Evolutionary conservation across 2,797 vertebrate genomes (phyloP).

Genomic region (Pangasius krempfi): DNA sequence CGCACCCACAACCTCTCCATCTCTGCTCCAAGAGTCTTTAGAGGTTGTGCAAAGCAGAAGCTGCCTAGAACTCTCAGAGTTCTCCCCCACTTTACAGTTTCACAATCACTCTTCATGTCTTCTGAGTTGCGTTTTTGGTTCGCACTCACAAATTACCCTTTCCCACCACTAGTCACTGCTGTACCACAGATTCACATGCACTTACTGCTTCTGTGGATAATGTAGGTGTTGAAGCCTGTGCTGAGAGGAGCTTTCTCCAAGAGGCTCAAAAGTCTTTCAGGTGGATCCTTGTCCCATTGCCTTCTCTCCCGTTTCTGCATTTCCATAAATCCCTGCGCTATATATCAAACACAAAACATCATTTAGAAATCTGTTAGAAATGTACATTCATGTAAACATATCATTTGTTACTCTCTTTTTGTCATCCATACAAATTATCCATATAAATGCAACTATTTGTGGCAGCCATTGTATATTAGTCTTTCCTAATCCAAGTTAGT

Average conservation of each 20-base stretch:
- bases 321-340: conserved; percentile 52
- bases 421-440: not conserved
- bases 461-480: not conserved
- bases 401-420: not conserved
- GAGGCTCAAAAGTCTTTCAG: conserved; percentile 80
- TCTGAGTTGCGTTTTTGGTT: not conserved
- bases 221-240: conserved; percentile 85
- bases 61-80: not conserved
- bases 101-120: not conserved
- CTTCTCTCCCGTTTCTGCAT: conserved; percentile 68
- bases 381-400: not conserved
- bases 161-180: not conserved
- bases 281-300: conserved; percentile 80
- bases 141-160: not conserved
- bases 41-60: not conserved
- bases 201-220: conserved; percentile 82
- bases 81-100: not conserved
- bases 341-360: conserved; percentile 32
- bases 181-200: conserved; percentile 4
- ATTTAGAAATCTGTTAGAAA: not conserved
- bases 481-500: not conserved
- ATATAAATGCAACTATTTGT: not conserved
- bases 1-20: not conserved
- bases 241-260: conserved; percentile 81
- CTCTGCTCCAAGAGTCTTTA: not conserved